These are phyloP conservation scores for Ridgeia piscesae DNA, from an alignment of 1,140 invertebrate species.

Conservation along the genomic window DNA sequence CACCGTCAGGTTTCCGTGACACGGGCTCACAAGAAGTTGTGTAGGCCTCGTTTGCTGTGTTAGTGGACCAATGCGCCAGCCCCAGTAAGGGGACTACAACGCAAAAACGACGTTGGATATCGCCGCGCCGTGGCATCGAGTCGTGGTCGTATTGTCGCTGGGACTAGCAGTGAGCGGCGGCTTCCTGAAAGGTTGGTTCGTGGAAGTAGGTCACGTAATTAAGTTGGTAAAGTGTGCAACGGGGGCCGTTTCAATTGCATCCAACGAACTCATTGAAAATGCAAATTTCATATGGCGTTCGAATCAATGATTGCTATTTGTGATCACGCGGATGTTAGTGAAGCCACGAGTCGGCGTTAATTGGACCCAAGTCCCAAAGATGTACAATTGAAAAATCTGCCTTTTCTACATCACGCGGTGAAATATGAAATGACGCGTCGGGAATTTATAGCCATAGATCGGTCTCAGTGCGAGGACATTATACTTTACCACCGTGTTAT, in stretches of 20 bases:
- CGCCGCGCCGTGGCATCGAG: too few relatives aligned
- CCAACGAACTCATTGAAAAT: not conserved
- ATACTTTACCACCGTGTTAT: too few relatives aligned
- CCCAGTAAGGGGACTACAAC: not conserved
- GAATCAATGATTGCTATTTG: too few relatives aligned
- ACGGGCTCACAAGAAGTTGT: not conserved
- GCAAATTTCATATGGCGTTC: not conserved
- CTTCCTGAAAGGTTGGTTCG: not conserved
- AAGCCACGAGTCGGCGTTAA: too few relatives aligned
- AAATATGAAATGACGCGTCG: too few relatives aligned
- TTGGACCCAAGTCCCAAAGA: too few relatives aligned
- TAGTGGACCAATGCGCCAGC: not conserved
- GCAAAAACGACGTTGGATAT: not conserved
- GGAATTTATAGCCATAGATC: too few relatives aligned
- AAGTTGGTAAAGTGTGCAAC: not conserved
- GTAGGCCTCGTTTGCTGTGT: not conserved
- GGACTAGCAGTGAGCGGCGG: not conserved
- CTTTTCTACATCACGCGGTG: too few relatives aligned
- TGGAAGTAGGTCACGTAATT: not conserved
- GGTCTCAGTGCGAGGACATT: too few relatives aligned
- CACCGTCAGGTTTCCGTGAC: not conserved
- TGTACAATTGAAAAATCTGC: too few relatives aligned
- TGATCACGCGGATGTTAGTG: too few relatives aligned
- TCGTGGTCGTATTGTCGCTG: not conserved
- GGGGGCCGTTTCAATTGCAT: not conserved